Conservation (phyloP, 2,113 vertebrate species). For the Dasypus novemcinctus region DNA sequence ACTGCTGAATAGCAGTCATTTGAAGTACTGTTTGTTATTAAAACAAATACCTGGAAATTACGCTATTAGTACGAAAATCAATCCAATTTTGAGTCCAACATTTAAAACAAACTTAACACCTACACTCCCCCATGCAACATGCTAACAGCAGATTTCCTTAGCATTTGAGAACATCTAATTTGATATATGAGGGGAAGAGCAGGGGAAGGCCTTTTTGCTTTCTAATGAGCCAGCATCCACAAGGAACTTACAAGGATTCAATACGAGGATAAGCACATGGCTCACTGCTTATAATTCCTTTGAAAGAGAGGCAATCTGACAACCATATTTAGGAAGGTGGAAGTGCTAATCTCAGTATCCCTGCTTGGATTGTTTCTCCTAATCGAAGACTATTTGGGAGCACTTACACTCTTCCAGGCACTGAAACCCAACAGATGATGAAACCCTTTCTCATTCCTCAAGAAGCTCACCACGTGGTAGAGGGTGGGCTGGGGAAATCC, state of each 20-base stretch:
- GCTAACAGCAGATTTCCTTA: conserved; percentile 3
- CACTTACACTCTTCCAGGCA: not conserved
- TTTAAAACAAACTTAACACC: conserved; percentile 51
- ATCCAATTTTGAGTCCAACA: conserved; percentile 55
- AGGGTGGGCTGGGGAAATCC: not conserved
- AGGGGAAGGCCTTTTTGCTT: too few species aligned
- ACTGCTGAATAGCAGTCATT: conserved; percentile 64
- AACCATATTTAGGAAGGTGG: not conserved
- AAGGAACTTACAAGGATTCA: not conserved
- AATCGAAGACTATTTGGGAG: not conserved
- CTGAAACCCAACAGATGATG: not conserved
- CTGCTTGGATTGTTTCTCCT: not conserved
- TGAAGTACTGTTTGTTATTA: conserved; percentile 68
- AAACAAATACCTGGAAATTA: conserved; percentile 77
- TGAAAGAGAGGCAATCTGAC: not conserved
- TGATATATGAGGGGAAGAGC: too few species aligned
- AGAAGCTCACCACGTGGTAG: not conserved
- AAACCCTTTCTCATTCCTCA: not conserved
- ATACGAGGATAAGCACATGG: not conserved
- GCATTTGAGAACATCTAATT: not conserved
- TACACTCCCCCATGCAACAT: not conserved
- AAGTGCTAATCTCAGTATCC: not conserved
- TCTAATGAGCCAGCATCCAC: not conserved
- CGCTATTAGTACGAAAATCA: conserved; percentile 68
- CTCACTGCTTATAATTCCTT: not conserved